A percentile compares a stretch with the other conserved stretches of the same genome.
phyloP scores from a whole-genome alignment of 2,797 vertebrate species.

The Gambelia wislizenii region DNA sequence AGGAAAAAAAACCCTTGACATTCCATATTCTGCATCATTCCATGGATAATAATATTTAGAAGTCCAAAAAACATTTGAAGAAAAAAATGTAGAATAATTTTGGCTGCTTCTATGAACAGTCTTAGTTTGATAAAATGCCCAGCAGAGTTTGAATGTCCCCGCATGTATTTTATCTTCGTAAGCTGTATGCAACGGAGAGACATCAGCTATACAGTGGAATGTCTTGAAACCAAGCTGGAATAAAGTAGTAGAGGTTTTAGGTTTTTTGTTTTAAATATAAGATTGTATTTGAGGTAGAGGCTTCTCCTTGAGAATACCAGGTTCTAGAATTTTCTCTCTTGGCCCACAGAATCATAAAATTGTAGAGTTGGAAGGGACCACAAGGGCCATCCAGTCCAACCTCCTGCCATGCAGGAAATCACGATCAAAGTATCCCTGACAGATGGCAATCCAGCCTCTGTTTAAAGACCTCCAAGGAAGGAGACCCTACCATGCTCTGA shows the following conservation, averaged over 20 bases:
- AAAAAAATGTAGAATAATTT: conserved; percentile 72
- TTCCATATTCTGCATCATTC: conserved; percentile 50
- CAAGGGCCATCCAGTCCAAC: no score
- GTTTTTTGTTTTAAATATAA: background rate
- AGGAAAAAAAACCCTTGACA: conserved; percentile 55
- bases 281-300: conserved; percentile 43
- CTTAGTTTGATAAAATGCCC: conserved; percentile 76
- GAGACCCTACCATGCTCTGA: no score
- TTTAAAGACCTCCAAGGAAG: no score
- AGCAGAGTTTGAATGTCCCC: conserved; percentile 73
- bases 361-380: no score
- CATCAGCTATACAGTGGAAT: conserved; percentile 21
- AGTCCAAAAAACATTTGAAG: conserved; percentile 64
- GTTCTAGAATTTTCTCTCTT: conserved; percentile 35
- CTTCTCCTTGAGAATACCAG: conserved; percentile 35
- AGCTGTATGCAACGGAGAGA: conserved; percentile 58
- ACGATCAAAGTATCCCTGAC: no score
- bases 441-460: no score
- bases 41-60: conserved; percentile 76
- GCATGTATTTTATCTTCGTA: conserved; percentile 76
- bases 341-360: no score
- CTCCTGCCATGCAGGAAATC: no score
- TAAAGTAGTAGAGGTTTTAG: conserved; percentile 48
- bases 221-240: conserved; percentile 63
- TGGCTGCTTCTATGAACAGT: conserved; percentile 74